Evolutionary conservation across 2,113 vertebrate genomes (phyloP), one percentile per base, ranked within the genome.

Genomic region (Eublepharis macularius): DNA sequence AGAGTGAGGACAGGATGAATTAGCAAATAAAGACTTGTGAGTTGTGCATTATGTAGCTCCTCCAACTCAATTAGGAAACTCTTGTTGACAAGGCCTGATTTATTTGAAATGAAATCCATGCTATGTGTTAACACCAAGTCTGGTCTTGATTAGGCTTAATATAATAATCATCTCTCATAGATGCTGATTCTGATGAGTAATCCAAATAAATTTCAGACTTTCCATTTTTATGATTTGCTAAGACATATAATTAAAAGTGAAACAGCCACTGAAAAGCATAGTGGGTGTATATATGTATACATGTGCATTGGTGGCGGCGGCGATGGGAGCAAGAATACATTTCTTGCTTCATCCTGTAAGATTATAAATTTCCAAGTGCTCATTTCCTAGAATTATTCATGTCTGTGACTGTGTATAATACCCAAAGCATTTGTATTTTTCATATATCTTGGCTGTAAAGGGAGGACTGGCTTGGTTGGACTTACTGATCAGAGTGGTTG

Each of bases 91-190:
- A 73, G 81, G 83, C 47, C 88, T 91, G 89, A 82, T 90, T 88
- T 86, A 81, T 89, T 88, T 84, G 85, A 29, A 89, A 45, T 65
- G 21, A 90, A 90, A 86, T 21, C 91, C 82, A 21, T 72, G 85
- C 78, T 66, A 86, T 87, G 83, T 84, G 86, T 88, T 87, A 87
- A 91, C 91, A 87, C 88, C 80, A 87, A 72, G 83, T 87, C 87
- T 89, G 90, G 36, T 83, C 85, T 88, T 81, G 90, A 87, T 88
- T 75, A 87, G 89, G 86, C 72, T 92, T 91, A 81, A 75, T 51
- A 85, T 54, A 91, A 90, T 81, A 86, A 88, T 83, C 77, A 88
- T 17, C 6, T 3, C 86, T 82, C 1, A 0, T 63, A 84, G 86
- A 43, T 1, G 0, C 86, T 80, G 75, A 24, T 84, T 91, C 87